Conservation (phyloP, 2,888 invertebrate species). For the Spodoptera exigua region DNA sequence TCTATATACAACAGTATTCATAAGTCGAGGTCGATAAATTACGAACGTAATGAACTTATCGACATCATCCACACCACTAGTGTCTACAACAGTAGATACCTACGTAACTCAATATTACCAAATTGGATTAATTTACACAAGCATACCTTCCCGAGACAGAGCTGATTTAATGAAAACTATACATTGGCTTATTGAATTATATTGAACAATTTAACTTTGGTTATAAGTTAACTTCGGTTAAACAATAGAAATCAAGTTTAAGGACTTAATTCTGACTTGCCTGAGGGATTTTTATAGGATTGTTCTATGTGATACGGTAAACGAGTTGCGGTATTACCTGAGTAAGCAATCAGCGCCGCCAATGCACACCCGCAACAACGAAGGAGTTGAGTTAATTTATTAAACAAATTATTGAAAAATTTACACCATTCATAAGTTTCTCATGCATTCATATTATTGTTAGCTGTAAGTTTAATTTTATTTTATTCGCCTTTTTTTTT, state of each 20-base stretch:
- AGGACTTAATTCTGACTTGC: background rate
- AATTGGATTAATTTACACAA: conserved; percentile 57
- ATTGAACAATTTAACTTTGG: conserved; percentile 26
- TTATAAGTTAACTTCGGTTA: conserved; percentile 11
- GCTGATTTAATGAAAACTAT: conserved; percentile 51
- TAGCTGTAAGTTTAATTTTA: too few relatives aligned
- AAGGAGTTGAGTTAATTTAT: too few relatives aligned
- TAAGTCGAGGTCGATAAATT: too few relatives aligned
- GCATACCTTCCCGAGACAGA: conserved; percentile 40
- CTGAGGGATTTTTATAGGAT: background rate
- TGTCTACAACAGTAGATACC: conserved; percentile 8
- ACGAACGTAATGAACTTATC: background rate
- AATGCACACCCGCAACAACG: too few relatives aligned
- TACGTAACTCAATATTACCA: conserved; percentile 15
- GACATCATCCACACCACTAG: conserved; percentile 29
- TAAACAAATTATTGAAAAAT: too few relatives aligned
- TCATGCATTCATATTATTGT: too few relatives aligned
- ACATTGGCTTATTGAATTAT: conserved; percentile 30
- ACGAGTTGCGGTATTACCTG: too few relatives aligned
- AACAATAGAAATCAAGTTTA: conserved; percentile 17
- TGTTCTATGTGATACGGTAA: too few relatives aligned
- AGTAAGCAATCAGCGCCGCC: too few relatives aligned
- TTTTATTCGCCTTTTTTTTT: too few relatives aligned
- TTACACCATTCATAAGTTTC: too few relatives aligned
- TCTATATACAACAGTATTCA: too few relatives aligned